Conservation (phyloP, 2,797 vertebrate species). For the Delichon dasypus region DNA sequence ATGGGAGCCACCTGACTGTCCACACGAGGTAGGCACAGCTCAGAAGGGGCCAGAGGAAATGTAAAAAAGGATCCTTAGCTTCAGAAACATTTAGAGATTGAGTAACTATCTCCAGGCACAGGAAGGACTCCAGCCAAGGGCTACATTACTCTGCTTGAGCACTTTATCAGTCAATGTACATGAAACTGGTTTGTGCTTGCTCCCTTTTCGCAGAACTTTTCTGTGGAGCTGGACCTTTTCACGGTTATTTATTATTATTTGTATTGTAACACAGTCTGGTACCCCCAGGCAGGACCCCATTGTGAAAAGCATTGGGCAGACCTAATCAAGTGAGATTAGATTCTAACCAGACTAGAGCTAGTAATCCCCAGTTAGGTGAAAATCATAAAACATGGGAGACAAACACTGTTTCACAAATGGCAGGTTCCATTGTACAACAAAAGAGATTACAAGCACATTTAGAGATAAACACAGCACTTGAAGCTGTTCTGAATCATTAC, state of each 20-base stretch:
- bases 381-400: constrained; percentile 3
- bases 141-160: not conserved
- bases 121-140: constrained; percentile 25
- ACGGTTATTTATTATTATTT: not conserved
- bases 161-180: not conserved
- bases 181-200: not conserved
- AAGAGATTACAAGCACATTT: not conserved
- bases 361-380: constrained; percentile 53
- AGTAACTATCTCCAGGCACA: not conserved
- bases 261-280: not conserved
- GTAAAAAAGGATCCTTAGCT: not conserved
- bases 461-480: not conserved
- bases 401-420: not conserved
- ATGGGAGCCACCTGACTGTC: not conserved
- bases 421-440: not conserved
- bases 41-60: not conserved
- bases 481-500: not conserved
- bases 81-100: not conserved
- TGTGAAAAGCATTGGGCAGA: not conserved
- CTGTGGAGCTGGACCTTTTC: not conserved
- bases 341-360: not conserved
- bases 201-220: constrained; percentile 20
- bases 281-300: not conserved
- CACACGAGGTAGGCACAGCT: not conserved
- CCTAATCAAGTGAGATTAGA: constrained; percentile 11